Percentiles rank a stretch among this genome's conserved stretches.
Conservation (phyloP, 1,140 invertebrate genomes). For the Tetragonula clypearis region DNA sequence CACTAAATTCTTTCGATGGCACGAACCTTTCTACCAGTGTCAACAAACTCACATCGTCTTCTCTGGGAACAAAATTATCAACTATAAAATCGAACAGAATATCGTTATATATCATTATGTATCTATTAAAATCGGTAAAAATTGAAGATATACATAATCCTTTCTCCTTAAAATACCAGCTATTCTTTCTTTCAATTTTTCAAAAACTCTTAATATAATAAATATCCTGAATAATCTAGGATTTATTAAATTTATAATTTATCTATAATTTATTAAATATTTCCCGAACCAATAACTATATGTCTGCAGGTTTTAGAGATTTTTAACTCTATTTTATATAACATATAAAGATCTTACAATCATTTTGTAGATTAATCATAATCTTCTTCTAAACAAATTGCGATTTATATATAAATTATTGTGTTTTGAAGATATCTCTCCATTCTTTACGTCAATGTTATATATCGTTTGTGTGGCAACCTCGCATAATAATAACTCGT, state of each 20-base stretch:
- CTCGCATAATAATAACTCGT: background rate
- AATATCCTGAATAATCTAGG: background rate
- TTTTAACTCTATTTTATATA: background rate
- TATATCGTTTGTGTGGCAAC: background rate
- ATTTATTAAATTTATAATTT: background rate
- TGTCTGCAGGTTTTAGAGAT: background rate
- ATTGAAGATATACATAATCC: too few species aligned
- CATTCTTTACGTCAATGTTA: background rate
- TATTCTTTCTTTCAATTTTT: background rate
- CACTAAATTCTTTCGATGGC: constrained; percentile 51
- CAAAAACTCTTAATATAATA: background rate
- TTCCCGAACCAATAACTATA: background rate
- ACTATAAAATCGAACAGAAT: background rate
- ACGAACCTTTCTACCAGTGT: constrained; percentile 75
- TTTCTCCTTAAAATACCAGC: background rate
- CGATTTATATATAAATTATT: background rate
- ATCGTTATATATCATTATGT: background rate
- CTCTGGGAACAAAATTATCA: constrained; percentile 58
- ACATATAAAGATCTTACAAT: background rate
- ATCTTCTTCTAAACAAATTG: background rate
- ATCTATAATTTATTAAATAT: background rate
- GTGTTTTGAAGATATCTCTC: background rate
- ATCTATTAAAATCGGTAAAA: background rate
- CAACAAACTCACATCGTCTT: constrained; percentile 70
- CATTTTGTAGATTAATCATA: too few species aligned